These are phyloP conservation scores for Rapana venosa DNA, from an alignment of 2,888 invertebrate species.

Conservation along the genomic window DNA sequence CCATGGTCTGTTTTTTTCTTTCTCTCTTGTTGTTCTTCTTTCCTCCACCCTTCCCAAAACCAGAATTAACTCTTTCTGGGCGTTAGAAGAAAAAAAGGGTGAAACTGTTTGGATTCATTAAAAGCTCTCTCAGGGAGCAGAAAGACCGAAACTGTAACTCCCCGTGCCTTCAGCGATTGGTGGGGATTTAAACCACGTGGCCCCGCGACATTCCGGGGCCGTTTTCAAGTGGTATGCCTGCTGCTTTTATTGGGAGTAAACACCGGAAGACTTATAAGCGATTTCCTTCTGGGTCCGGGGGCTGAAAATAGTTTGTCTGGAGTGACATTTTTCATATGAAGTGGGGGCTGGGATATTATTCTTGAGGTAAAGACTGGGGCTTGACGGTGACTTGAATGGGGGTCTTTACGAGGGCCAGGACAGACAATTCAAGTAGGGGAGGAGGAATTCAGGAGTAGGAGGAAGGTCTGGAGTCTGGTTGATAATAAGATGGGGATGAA, in stretches of 20 bases:
- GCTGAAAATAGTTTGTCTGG: not conserved
- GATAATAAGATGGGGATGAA: no score
- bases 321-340: slow-evolving; percentile 16
- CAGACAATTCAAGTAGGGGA: no score
- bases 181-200: slow-evolving; percentile 42
- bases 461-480: no score
- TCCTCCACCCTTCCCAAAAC: not conserved
- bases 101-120: slow-evolving; percentile 45
- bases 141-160: slow-evolving; percentile 5
- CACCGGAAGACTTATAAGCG: slow-evolving; percentile 42
- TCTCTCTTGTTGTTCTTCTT: no score
- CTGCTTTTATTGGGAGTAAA: slow-evolving; percentile 39
- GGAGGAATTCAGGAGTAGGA: no score
- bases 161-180: slow-evolving; percentile 17
- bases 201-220: not conserved
- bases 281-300: slow-evolving; percentile 14
- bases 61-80: not conserved
- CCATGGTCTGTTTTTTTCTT: not conserved
- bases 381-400: not conserved
- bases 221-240: slow-evolving; percentile 26
- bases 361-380: not conserved
- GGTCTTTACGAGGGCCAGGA: not conserved
- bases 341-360: not conserved
- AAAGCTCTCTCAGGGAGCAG: slow-evolving; percentile 34
- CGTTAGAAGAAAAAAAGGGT: no score